These are phyloP conservation scores for Cnemophilus loriae DNA, from an alignment of 2,113 vertebrate species.

Conservation along the genomic window DNA sequence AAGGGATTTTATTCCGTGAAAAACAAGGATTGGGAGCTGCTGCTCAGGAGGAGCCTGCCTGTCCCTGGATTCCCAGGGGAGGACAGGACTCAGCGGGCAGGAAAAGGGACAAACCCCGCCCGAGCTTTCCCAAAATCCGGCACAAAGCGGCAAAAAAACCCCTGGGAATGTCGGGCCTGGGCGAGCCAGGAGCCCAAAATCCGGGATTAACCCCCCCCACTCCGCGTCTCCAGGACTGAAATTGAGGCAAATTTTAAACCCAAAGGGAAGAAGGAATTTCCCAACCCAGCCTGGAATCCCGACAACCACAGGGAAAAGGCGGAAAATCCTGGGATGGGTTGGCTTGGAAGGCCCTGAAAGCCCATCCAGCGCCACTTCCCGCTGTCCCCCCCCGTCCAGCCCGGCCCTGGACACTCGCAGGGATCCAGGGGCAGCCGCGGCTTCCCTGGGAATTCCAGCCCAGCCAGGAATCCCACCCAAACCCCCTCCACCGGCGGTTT, in stretches of 20 bases:
- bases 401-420: not conserved
- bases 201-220: accelerated
- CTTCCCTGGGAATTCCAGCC: not conserved
- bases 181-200: not conserved
- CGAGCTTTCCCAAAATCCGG: accelerated
- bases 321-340: not conserved
- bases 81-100: accelerated
- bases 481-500: accelerated
- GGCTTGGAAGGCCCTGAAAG: not conserved
- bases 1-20: not conserved
- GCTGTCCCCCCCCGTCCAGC: accelerated
- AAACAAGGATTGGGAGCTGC: accelerated
- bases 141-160: accelerated
- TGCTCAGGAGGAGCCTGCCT: accelerated
- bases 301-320: accelerated
- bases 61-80: not conserved
- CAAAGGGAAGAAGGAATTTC: not conserved
- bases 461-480: not conserved
- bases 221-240: accelerated
- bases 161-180: not conserved
- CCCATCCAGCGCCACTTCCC: not conserved
- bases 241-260: accelerated
- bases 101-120: accelerated
- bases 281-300: not conserved
- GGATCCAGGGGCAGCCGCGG: not conserved